These are phyloP conservation scores for Apostichopus leukothele DNA, from an alignment of 53 echinoderm and acorn worm genomes.

Conservation along the genomic window DNA sequence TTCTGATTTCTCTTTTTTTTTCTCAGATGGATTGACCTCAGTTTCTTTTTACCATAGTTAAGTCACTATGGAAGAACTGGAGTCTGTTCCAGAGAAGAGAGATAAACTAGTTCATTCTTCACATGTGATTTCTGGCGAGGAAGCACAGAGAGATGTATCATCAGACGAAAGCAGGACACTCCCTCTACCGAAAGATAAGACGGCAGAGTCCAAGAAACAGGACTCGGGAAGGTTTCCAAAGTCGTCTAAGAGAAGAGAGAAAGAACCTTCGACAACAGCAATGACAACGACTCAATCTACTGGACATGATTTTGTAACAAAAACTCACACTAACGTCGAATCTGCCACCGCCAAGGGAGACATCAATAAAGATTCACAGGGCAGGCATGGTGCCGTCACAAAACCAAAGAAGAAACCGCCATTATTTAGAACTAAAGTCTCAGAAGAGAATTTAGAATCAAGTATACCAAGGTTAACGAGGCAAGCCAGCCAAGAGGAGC, in stretches of 20 bases:
- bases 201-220: constrained; percentile 11
- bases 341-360: not conserved
- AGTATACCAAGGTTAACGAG: constrained; percentile 62
- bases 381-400: not conserved
- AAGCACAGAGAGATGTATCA: not conserved
- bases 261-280: not conserved
- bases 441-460: constrained; percentile 43
- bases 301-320: not conserved
- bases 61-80: constrained; percentile 39
- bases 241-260: constrained; percentile 1
- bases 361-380: not conserved
- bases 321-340: not conserved
- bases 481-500: constrained; percentile 88
- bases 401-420: constrained; percentile 45
- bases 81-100: constrained; percentile 24
- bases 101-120: not conserved
- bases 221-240: constrained; percentile 4
- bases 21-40: constrained; percentile 36
- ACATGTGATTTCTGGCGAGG: constrained; percentile 1
- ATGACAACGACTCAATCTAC: not conserved
- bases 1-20: not conserved
- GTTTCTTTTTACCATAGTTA: constrained; percentile 23
- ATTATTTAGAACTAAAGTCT: constrained; percentile 37
- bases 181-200: not conserved
- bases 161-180: not conserved